Base-by-base conservation (phyloP, 2,888 invertebrate genomes). In the Pegoplata infirma region DNA sequence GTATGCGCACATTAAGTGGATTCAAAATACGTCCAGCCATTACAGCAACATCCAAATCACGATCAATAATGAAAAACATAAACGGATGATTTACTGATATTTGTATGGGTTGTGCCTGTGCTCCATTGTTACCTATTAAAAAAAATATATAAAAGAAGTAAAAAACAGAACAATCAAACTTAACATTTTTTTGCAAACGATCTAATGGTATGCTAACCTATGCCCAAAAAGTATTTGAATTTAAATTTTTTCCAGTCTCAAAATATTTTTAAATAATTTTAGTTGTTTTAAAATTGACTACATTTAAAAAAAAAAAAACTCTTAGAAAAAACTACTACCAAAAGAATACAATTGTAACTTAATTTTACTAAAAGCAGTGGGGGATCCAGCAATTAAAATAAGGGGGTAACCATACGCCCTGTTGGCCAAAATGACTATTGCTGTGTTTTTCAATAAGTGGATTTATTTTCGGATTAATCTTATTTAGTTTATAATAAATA, bases 11-110 rank as follows among this genome's bases (percentile, higher is more conserved):
- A 90, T 95, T 96, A 61, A 95, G 91, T 14, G 96, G 96, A 90
- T 96, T 95, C 63, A 94, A 92, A 88, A 96, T 93, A 86, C 96
- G 94, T 78, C 96, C 96, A 25, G 95, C 93, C 92, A 96, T 95
- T 56, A 96, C 91, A 47, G 95, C 91, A 10, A 95, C 94, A 86
- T 95, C 93, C 59, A 96, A 93, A 86, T 93, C 94, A 59, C 94
- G 92, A 88, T 96, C 96, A 90, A 96, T 92, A 82, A 96, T 95
- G 88, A 96, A 96, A 90, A 95, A 96, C 69, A 95, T 90, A 89
- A 96, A 96, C 61, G 96, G 96, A 89, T 94, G 95, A 78, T 95
- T 94, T 12, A 94, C 95, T 59, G 93, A 92, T 87, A 96, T 95
- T 81, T 93, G 91, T 63, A 94, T 92, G 10, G 94, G 93, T 64